Evolutionary conservation across 2,113 vertebrate genomes (phyloP).

Genomic region (Mobula birostris): DNA sequence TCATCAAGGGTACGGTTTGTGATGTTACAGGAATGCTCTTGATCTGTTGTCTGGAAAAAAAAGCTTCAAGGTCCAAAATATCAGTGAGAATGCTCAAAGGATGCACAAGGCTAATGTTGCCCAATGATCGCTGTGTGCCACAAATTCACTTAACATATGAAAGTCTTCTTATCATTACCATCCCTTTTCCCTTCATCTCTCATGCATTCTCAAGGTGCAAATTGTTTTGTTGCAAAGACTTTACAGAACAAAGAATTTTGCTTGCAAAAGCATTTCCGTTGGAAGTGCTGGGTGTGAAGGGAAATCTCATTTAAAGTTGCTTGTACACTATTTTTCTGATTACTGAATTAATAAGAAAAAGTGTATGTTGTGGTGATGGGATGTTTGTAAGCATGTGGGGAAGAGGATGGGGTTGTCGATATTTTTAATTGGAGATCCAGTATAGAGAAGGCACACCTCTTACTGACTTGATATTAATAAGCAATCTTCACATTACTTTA

Average conservation of each 20-base stretch:
- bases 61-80: neutral
- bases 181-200: conserved; percentile 25
- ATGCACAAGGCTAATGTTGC: neutral
- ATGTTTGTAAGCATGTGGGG: too few relatives aligned
- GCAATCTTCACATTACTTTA: neutral
- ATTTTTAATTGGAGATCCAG: conserved; percentile 17
- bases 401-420: neutral
- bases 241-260: conserved; percentile 24
- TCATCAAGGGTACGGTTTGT: neutral
- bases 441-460: conserved; percentile 8
- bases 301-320: neutral
- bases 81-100: neutral
- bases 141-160: conserved; percentile 9
- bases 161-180: neutral
- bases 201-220: conserved; percentile 14
- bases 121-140: neutral
- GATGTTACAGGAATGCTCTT: neutral
- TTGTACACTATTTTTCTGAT: neutral
- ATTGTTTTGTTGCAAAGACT: conserved; percentile 22
- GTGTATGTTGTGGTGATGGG: too few relatives aligned
- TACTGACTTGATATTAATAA: conserved; percentile 22
- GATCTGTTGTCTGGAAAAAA: neutral
- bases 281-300: neutral
- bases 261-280: conserved; percentile 6
- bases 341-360: neutral